These are phyloP conservation scores for Centropyge bicolor DNA, from an alignment of 2,797 vertebrate genomes.

Conservation along the genomic window DNA sequence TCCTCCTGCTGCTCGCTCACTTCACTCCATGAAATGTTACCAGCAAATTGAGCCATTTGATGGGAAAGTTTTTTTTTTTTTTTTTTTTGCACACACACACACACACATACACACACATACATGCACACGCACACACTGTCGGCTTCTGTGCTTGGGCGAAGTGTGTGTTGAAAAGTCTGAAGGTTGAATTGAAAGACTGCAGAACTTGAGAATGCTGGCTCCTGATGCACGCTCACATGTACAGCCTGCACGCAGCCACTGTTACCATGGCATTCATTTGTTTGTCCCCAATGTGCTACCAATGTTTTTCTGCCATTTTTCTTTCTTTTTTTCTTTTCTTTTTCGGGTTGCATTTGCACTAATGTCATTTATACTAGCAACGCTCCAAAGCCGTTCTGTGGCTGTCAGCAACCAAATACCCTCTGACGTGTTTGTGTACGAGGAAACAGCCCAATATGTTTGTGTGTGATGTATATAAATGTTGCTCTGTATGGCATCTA, in stretches of 20 bases:
- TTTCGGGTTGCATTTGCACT: slow-evolving; percentile 85
- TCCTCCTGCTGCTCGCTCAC: slow-evolving; percentile 43
- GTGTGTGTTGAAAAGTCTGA: slow-evolving; percentile 25
- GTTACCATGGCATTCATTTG: slow-evolving; percentile 57
- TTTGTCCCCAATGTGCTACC: slow-evolving; percentile 37
- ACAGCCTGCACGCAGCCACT: slow-evolving; percentile 75
- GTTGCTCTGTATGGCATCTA: slow-evolving; percentile 63
- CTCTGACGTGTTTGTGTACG: slow-evolving; percentile 85
- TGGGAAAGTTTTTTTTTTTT: not conserved
- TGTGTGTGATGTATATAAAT: slow-evolving; percentile 77
- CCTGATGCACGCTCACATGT: slow-evolving; percentile 75
- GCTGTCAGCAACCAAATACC: slow-evolving; percentile 88
- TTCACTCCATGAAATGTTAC: slow-evolving; percentile 53
- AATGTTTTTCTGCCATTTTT: slow-evolving; percentile 50
- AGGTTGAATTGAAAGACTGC: slow-evolving; percentile 46
- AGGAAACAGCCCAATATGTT: slow-evolving; percentile 76
- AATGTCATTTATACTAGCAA: slow-evolving; percentile 88
- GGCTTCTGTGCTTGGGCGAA: not conserved
- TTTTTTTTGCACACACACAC: no score
- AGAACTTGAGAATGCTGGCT: slow-evolving; percentile 53
- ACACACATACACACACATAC: slow-evolving; percentile 5
- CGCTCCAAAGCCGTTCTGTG: slow-evolving; percentile 88
- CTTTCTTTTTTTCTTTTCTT: not conserved
- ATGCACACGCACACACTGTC: not conserved
- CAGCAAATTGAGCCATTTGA: slow-evolving; percentile 63